Evolutionary conservation across 2,113 vertebrate genomes (phyloP).

Genomic region (Nipponia nippon): DNA sequence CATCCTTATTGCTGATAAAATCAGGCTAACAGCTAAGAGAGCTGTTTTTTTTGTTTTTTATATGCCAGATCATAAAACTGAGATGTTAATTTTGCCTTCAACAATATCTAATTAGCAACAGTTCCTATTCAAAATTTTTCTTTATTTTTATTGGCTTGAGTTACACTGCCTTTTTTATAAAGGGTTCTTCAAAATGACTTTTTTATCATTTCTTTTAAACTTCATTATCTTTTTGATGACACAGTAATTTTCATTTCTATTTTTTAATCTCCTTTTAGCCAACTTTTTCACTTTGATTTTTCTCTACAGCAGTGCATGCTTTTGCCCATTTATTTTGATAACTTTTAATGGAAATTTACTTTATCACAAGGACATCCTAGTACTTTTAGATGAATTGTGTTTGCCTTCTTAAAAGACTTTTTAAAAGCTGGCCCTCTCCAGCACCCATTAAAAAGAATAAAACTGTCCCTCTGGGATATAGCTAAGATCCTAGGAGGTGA

Average conservation of each 20-base stretch:
- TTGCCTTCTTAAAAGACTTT: conserved; percentile 26
- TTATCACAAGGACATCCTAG: conserved; percentile 26
- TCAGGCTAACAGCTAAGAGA: background rate
- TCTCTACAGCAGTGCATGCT: background rate
- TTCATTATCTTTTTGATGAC: conserved; percentile 69
- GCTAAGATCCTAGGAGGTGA: background rate
- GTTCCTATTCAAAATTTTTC: conserved; percentile 23
- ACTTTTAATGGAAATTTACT: conserved; percentile 56
- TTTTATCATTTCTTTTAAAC: conserved; percentile 60
- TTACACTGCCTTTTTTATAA: conserved; percentile 16
- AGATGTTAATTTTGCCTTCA: conserved; percentile 43
- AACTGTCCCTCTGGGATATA: background rate
- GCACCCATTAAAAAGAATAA: background rate
- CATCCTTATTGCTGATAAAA: background rate
- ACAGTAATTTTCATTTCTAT: conserved; percentile 63
- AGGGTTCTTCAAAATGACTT: conserved; percentile 6
- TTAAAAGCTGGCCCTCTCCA: background rate
- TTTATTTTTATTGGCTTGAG: conserved; percentile 45
- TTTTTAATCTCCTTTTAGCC: conserved; percentile 58
- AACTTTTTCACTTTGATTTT: conserved; percentile 51
- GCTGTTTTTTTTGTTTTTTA: background rate
- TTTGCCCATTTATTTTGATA: conserved; percentile 48
- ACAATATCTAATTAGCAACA: conserved; percentile 54
- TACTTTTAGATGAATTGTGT: conserved; percentile 34
- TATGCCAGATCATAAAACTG: conserved; percentile 32